Base-by-base conservation (phyloP, 2,113 vertebrate genomes). In the Zonotrichia leucophrys region DNA sequence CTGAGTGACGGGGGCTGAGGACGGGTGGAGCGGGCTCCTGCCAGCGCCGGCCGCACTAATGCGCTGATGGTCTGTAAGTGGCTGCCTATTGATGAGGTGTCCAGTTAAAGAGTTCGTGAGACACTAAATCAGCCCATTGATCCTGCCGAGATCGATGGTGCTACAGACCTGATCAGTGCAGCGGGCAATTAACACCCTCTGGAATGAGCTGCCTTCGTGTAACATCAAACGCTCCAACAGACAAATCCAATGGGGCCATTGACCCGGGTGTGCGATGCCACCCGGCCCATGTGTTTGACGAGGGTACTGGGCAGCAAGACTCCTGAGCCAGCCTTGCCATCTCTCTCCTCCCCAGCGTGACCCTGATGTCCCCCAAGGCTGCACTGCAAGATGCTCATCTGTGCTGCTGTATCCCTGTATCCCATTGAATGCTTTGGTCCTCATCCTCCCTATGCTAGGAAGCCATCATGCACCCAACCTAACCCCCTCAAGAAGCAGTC, bases 81-180 rank as follows among this genome's bases (percentile, higher is more conserved):
- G 97, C 97, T 96, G 97, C 95, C 97, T 98, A 98, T 98, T 96
- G 98, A 98, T 98, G 97, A 98, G 97, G 96, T 98, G 98, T 98
- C 98, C 98, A 98, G 98, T 96, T 97, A 97, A 98, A 98, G 98
- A 99, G 98, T 98, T 98, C 90, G 97, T 97, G 97, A 98, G 98
- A 98, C 98, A 98, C 98, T 98, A 98, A 98, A 98, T 99, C 98
- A 98, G 97, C 96, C 96, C 97, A 99, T 99, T 96, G 98, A 99
- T 98, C 97, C 95, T 86, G 81, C 96, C 4, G 91, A 95, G 98
- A 98, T 98, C 98, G 96, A 98, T 98, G 97, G 96, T 92, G 97
- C 97, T 90, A 98, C 98, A 98, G 97, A 98, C 94, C 97, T 97
- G 96, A 97, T 98, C 97, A 94, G 24, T 55, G 93, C 96, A 95